Percentiles rank a stretch among this genome's conserved stretches.
These are phyloP conservation scores for Artibeus lituratus DNA, from an alignment of 2,797 vertebrate genomes.

Conservation along the genomic window DNA sequence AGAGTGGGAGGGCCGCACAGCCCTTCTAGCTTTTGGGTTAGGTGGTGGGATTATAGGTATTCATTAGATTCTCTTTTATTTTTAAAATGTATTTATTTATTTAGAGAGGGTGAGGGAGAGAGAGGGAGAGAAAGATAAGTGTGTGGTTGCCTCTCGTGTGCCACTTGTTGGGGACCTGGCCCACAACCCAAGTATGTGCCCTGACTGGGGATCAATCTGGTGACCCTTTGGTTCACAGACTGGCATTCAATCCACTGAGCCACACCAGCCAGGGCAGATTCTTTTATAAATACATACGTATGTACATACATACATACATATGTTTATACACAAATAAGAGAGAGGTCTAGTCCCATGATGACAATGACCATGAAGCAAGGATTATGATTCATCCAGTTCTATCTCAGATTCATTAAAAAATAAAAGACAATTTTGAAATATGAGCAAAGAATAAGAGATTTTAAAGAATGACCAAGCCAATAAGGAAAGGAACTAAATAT, in stretches of 20 bases:
- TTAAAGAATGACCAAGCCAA: constrained; percentile 42
- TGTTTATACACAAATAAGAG: neutral
- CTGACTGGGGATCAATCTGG: too few species aligned
- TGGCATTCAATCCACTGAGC: too few species aligned
- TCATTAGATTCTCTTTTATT: neutral
- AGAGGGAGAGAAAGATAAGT: too few species aligned
- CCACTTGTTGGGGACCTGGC: too few species aligned
- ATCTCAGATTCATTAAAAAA: constrained; percentile 47
- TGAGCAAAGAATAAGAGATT: constrained; percentile 31
- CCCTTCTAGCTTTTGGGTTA: neutral
- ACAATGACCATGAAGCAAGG: neutral
- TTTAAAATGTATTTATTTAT: too few species aligned
- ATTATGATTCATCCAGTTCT: neutral
- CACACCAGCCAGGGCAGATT: too few species aligned
- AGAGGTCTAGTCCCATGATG: neutral
- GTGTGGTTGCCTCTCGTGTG: too few species aligned
- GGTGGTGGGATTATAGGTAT: neutral
- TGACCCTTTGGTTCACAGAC: too few species aligned
- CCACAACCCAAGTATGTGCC: too few species aligned
- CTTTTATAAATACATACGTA: too few species aligned
- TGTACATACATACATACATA: neutral
- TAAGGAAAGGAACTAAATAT: constrained; percentile 53
- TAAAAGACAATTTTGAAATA: constrained; percentile 47
- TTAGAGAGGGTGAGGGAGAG: too few species aligned
- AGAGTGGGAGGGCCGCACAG: neutral